Base-by-base conservation (phyloP, 2,888 invertebrate genomes). In the Autographa gamma region DNA sequence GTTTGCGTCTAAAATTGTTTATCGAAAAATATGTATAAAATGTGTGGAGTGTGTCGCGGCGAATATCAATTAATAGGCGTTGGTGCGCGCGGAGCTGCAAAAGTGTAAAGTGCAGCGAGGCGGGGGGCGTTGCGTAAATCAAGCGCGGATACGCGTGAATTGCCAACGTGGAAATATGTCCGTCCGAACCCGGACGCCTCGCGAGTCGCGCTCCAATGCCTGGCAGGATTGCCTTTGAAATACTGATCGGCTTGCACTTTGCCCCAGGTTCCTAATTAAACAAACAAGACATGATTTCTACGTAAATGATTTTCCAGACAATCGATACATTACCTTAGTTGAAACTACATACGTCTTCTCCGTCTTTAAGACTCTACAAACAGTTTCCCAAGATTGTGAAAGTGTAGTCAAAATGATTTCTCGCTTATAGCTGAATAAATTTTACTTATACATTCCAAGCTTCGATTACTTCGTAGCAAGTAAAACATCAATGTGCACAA, bases 71-170 rank as follows among this genome's bases (percentile, higher is more conserved):
- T 93, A 93, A 92, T 91, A 90, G 92, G 85, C 92, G 87, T 91
- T 89, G 90, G 91, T 89, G 94, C 91, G 92, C 92, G 91, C 89
- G 86, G 90, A 91, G 88, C 93, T 95, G 95, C 92, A 94, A 95
- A 95, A 94, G 93, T 95, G 95, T 95, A 94, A 95, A 95, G 91
- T 92, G 93, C 95, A 94, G 86, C 85, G 92, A 93, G 89, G 92
- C 95, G 88, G 91, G 87, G 89, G 88, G 92, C 91, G 91, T 92
- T 92, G 86, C 93, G 94, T 95, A 94, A 94, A 94, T 94, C 95
- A 94, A 92, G 89, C 86, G 85, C 80, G 86, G 89, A 87, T 89
- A 86, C 88, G 90, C 90, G 89, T 88, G 89, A 90, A 92, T 92
- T 92, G 92, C 89, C 91, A 88, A 87, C 90, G 89, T 91, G 91